A percentile compares a stretch with the other conserved stretches of the same genome.
Conservation (phyloP, 2,797 vertebrate species). For the Siniperca scherzeri region DNA sequence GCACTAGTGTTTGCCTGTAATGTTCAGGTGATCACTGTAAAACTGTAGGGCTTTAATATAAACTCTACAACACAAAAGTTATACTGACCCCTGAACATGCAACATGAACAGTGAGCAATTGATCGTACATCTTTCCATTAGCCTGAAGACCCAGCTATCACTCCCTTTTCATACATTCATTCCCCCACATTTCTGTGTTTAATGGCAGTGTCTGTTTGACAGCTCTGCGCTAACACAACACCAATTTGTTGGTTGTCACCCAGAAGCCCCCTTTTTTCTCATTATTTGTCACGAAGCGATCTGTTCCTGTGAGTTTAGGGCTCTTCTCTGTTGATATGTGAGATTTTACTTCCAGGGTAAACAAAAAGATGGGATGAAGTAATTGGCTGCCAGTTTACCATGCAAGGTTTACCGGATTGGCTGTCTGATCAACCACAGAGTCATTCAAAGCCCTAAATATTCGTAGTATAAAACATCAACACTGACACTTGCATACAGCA, state of each 20-base stretch:
- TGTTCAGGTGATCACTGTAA: background rate
- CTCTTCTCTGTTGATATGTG: slow-evolving; percentile 61
- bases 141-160: slow-evolving; percentile 12
- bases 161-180: slow-evolving; percentile 34
- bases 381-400: slow-evolving; percentile 71
- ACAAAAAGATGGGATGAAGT: slow-evolving; percentile 64
- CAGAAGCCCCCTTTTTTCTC: slow-evolving; percentile 49
- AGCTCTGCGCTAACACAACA: slow-evolving; percentile 68
- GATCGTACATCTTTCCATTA: slow-evolving; percentile 11
- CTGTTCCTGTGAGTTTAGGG: slow-evolving; percentile 66
- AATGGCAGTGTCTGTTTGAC: slow-evolving; percentile 62
- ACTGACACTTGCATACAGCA: slow-evolving; percentile 37
- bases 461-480: slow-evolving; percentile 38
- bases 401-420: slow-evolving; percentile 59
- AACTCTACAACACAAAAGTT: background rate
- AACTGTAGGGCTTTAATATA: background rate
- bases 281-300: slow-evolving; percentile 70
- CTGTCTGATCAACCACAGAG: slow-evolving; percentile 45
- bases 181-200: slow-evolving; percentile 43
- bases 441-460: slow-evolving; percentile 39
- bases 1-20: background rate
- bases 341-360: slow-evolving; percentile 68
- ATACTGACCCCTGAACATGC: slow-evolving; percentile 21
- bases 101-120: background rate
- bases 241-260: slow-evolving; percentile 79